phyloP scores from a whole-genome alignment of 2,797 vertebrate species.

The Sebastes hubbsi region DNA sequence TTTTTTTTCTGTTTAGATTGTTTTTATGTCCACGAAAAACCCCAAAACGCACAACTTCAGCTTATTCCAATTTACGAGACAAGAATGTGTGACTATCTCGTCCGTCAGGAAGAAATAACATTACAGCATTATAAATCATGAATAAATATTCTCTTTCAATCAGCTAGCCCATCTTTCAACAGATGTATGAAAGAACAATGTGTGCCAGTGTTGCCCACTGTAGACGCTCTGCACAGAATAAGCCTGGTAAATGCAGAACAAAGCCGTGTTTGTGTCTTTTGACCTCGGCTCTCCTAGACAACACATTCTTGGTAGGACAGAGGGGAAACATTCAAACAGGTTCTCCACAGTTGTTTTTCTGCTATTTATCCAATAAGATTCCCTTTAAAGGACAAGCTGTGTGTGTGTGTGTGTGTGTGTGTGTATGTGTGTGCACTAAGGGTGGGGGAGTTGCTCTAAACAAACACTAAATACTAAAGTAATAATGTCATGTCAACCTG shows the following conservation, averaged over 20 bases:
- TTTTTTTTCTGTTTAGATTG: neutral
- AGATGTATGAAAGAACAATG: slow-evolving; percentile 61
- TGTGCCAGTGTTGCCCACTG: slow-evolving; percentile 59
- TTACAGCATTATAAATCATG: slow-evolving; percentile 38
- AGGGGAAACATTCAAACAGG: slow-evolving; percentile 59
- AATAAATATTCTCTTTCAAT: slow-evolving; percentile 60
- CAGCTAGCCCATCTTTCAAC: slow-evolving; percentile 53
- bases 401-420: neutral
- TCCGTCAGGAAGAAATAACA: slow-evolving; percentile 34
- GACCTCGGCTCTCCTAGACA: slow-evolving; percentile 72
- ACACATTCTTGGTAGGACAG: slow-evolving; percentile 74
- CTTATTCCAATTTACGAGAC: slow-evolving; percentile 18
- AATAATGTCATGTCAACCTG: slow-evolving; percentile 46
- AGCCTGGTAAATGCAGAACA: slow-evolving; percentile 64
- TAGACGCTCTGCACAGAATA: slow-evolving; percentile 45
- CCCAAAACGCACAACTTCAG: slow-evolving; percentile 7
- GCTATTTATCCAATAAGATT: slow-evolving; percentile 66
- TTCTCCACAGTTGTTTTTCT: slow-evolving; percentile 65
- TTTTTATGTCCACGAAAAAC: slow-evolving; percentile 6
- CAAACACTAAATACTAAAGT: slow-evolving; percentile 45
- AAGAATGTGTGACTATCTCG: slow-evolving; percentile 10
- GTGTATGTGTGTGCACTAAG: neutral
- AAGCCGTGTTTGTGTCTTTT: slow-evolving; percentile 75
- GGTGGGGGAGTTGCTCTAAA: slow-evolving; percentile 21
- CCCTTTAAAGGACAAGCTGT: slow-evolving; percentile 51